phyloP scores from a whole-genome alignment of 2,797 vertebrate genomes.

The Dendrocincla fuliginosa region DNA sequence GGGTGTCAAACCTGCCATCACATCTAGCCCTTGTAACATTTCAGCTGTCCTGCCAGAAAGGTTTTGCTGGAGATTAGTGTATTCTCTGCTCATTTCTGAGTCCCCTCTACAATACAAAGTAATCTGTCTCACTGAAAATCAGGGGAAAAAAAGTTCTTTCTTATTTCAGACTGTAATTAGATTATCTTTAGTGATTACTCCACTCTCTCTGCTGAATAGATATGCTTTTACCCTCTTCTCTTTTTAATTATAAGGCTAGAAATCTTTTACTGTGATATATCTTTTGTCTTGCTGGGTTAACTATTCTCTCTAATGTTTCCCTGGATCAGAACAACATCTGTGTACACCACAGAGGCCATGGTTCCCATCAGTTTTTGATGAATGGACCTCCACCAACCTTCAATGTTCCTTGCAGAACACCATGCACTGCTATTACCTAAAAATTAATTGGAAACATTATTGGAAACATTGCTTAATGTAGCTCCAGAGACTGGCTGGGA shows the following conservation, averaged over 20 bases:
- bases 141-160: not conserved
- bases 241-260: conserved; percentile 10
- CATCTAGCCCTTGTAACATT: not conserved
- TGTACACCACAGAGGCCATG: not conserved
- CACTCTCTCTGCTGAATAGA: not conserved
- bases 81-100: not conserved
- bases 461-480: not conserved
- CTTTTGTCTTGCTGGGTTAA: conserved; percentile 4
- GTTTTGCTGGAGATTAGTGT: not conserved
- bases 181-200: conserved; percentile 22
- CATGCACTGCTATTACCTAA: not conserved
- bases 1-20: not conserved
- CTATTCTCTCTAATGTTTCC: not conserved
- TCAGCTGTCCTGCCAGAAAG: not conserved
- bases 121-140: not conserved
- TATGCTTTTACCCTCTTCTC: not conserved
- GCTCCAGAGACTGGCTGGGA: not conserved
- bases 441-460: conserved; percentile 36
- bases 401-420: accelerated
- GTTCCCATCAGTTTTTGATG: conserved; percentile 29
- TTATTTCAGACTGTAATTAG: not conserved
- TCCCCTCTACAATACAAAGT: not conserved
- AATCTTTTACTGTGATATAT: not conserved
- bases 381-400: conserved; percentile 11
- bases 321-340: conserved; percentile 29